These are phyloP conservation scores for Ornithoptera alexandrae DNA, from an alignment of 2,888 invertebrate species.

Conservation along the genomic window DNA sequence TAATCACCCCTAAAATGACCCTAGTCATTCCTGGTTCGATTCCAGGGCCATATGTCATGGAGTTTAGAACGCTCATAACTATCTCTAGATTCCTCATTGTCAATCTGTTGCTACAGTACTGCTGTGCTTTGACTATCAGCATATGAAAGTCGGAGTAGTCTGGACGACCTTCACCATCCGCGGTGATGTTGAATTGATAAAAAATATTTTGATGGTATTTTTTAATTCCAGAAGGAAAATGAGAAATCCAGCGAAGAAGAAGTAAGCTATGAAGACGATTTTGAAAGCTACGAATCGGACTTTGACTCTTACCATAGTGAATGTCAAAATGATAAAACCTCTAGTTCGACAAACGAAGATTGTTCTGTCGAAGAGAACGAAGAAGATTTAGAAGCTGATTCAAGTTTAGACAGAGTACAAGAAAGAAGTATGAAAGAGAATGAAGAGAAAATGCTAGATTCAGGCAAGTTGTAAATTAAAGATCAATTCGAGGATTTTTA, in stretches of 20 bases:
- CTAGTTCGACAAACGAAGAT: conserved; percentile 10
- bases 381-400: conserved; percentile 28
- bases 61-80: neutral
- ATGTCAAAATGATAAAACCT: conserved; percentile 25
- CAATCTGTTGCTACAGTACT: too few relatives aligned
- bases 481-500: too few relatives aligned
- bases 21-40: too few relatives aligned
- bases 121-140: too few relatives aligned
- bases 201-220: neutral
- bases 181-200: too few relatives aligned
- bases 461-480: conserved; percentile 45
- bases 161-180: too few relatives aligned
- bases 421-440: conserved; percentile 45
- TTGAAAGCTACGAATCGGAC: conserved; percentile 75
- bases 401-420: conserved; percentile 31
- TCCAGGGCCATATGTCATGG: neutral
- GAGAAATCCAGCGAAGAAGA: conserved; percentile 54
- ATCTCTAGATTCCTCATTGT: neutral
- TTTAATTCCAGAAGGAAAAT: conserved; percentile 33
- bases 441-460: conserved; percentile 71
- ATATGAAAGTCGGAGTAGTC: too few relatives aligned
- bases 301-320: conserved; percentile 70
- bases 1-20: too few relatives aligned
- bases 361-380: conserved; percentile 19
- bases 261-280: conserved; percentile 73